Evolutionary conservation across 2,888 invertebrate genomes (phyloP), one percentile per base, ranked within the genome.

Genomic region (Cetonia aurata): DNA sequence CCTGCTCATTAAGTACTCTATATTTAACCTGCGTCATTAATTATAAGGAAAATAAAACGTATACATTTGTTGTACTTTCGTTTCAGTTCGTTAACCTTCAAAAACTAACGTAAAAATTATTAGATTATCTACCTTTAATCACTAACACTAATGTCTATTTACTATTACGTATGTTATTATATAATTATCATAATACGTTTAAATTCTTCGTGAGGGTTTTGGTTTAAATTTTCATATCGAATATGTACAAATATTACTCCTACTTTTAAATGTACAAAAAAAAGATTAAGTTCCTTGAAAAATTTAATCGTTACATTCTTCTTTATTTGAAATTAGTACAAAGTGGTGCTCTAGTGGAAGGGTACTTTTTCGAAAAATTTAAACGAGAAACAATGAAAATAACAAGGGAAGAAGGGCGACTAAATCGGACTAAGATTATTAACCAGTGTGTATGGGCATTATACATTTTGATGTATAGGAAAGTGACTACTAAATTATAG

Each of bases 61-160:
- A 83, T 83, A 83, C 83, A 81, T 80, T 75, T 81, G 80, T 83
- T 83, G 83, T 83, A 83, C 85, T 85, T 81, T 83, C 80, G 83
- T 83, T 83, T 81, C 77, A 77, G 70, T 70, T 69, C 59, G 46
- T 68, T 70, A 67, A 70, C 57, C 53, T 68, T 71, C 48, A 65
- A 71, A 70, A 73, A 70, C 62, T 60, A 74, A 74, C 73, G 70
- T 56, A 72, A 73, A 70, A 67, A 70, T 71, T 60, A 70, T 59
- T 69, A 73, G 52, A 66, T 68, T 53, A 70, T 33, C 53, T 69
- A 70, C 44, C 53, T 69, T 71, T 70, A 59, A 42, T 56, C 57
- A 60, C 62, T 67, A 79, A 78, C 74, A 69, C 65, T 69, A 69
- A 37, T 52, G 42, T 48, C 46, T 55, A 59, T 57, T 69, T 68